Conservation (phyloP, 2,113 vertebrate genomes). For the Urocitellus parryii region DNA sequence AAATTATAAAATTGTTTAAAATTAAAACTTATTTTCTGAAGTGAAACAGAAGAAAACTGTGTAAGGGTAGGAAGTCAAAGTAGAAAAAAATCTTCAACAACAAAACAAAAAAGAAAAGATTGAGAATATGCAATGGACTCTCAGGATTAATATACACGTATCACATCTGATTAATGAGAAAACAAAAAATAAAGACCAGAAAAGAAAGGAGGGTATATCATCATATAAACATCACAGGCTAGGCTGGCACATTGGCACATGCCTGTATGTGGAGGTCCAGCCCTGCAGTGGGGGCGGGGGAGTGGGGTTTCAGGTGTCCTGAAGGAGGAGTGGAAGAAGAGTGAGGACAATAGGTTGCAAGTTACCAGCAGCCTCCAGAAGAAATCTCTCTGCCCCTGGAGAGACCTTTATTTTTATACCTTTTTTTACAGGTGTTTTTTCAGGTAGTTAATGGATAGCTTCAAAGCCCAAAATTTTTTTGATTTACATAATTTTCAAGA, state of each 20-base stretch:
- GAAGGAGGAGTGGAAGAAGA: too few species aligned
- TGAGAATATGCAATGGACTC: not conserved
- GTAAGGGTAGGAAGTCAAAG: not conserved
- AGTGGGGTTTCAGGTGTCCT: too few species aligned
- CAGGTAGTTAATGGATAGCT: too few species aligned
- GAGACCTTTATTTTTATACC: too few species aligned
- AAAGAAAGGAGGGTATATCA: not conserved
- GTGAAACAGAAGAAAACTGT: not conserved
- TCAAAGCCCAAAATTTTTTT: too few species aligned
- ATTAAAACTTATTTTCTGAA: not conserved
- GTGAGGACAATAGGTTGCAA: too few species aligned
- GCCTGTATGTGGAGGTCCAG: too few species aligned
- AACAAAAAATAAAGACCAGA: not conserved
- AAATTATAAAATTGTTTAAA: not conserved
- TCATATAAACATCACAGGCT: not conserved
- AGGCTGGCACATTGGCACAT: not conserved
- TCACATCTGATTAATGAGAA: not conserved
- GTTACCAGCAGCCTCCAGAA: too few species aligned
- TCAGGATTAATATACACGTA: not conserved
- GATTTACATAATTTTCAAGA: too few species aligned
- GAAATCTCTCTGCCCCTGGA: too few species aligned
- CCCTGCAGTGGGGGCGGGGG: too few species aligned
- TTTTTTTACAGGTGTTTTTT: too few species aligned
- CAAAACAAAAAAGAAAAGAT: not conserved
- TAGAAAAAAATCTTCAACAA: not conserved